Evolutionary conservation across 2,888 invertebrate genomes (phyloP), one percentile per base, ranked within the genome.

Genomic region (Perdita meconis): DNA sequence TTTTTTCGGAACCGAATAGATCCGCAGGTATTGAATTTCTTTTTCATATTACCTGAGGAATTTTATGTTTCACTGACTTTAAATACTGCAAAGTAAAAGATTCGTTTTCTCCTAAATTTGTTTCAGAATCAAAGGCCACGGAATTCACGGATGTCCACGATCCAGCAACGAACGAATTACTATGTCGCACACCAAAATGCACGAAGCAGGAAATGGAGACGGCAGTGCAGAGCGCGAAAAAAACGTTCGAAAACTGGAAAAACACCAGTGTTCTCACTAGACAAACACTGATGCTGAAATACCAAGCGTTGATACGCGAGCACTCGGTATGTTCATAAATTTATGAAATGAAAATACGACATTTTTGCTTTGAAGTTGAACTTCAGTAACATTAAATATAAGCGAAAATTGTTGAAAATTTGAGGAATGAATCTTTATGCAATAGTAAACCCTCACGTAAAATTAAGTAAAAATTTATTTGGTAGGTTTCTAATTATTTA

Each of bases 141-240:
- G 96, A 99, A 87, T 99, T 98, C 96, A 97, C 99, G 87, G 98
- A 99, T 88, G 95, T 99, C 10, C 97, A 97, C 83, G 97, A 99
- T 93, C 99, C 99, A 53, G 98, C 98, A 3, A 98, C 98, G 55
- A 98, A 98, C 93, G 95, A 97, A 93, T 92, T 96, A 36, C 94
- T 97, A 70, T 93, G 63, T 69, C 94, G 96, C 83, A 98, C 99
- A 36, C 99, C 99, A 67, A 97, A 98, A 93, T 94, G 96, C 36
- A 99, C 99, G 0, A 94, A 95, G 88, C 94, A 94, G 6, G 99
- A 99, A 93, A 97, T 99, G 96, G 95, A 97, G 85, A 93, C 95
- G 6, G 99, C 99, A 0, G 96, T 98, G 42, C 95, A 96, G 67
- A 96, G 97, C 6, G 96, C 97, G 6, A 97, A 97, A 92, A 95